Evolutionary conservation across 30 jellyfish, hydroid and myxozoan genomes (phyloP), one percentile per base, ranked within the genome.

Genomic region (Hydractinia echinata): DNA sequence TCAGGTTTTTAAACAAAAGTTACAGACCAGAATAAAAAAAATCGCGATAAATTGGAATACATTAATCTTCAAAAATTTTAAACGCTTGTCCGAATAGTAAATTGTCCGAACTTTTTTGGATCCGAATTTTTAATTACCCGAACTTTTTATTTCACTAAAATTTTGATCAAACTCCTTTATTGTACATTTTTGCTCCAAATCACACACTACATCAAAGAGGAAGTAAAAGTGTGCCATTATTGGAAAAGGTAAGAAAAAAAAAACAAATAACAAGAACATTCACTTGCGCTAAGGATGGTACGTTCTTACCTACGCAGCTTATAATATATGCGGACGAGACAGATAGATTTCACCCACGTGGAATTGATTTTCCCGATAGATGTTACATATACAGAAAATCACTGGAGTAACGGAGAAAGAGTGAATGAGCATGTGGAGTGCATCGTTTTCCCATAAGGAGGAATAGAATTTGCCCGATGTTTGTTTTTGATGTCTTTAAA

Each of bases 341-440:
- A 56, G n/a, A 56, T 56, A 10, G 68, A 10, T 56, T 10, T 56
- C 68, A 56, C n/a, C 68, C 68, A 9, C n/a, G 68, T n/a, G n/a
- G n/a, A 56, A 56, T 56, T n/a, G 68, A 56, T 9, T 56, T 56
- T 56, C 68, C 68, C 10, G 68, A 56, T 56, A n/a, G 68, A 9
- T 56, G n/a, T 56, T 56, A 56, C 10, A 56, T n/a, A 56, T 56
- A 9, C 68, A 9, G 13, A 56, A 10, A 56, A 56, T n/a, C 68
- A 56, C 68, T 56, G n/a, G 68, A 56, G 68, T 56, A 56, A 56
- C 68, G 68, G n/a, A 56, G 68, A 56, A 10, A 56, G n/a, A 56
- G 68, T n/a, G 10, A 56, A 9, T 9, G n/a, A 9, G 68, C 10
- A 56, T 9, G n/a, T n/a, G n/a, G 10, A 56, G n/a, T 56, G 10